Base-by-base conservation (phyloP, 30 jellyfish, hydroid and myxozoan species). In the Aurelia sp. region DNA sequence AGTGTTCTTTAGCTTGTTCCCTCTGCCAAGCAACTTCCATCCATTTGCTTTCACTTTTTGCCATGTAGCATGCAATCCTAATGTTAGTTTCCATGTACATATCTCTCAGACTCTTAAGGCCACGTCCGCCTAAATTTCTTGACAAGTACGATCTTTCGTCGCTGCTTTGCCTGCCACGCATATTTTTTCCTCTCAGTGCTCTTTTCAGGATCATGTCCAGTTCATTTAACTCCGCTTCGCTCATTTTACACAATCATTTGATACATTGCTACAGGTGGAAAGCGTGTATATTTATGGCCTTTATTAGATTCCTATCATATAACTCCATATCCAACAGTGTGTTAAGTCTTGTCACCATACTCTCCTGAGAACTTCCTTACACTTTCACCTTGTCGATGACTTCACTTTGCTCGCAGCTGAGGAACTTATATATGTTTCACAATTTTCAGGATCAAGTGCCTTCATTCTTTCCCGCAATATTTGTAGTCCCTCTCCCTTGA, bases 11-110 rank as follows among this genome's bases (percentile, higher is more conserved):
- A n/a, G n/a, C n/a, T n/a, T n/a, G n/a, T n/a, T n/a, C n/a, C n/a
- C n/a, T n/a, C n/a, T n/a, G n/a, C n/a, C n/a, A n/a, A n/a, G n/a
- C n/a, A n/a, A n/a, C 20, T 13, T 27, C 19, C 10, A 68, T 68
- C 80, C 80, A 68, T 38, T 68, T 57, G 50, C 41, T 68, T 22
- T 52, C n/a, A n/a, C n/a, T n/a, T n/a, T n/a, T n/a, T n/a, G n/a
- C n/a, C n/a, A n/a, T n/a, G n/a, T n/a, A n/a, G 59, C 80, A 68
- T 30, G 59, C 80, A 30, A 68, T 57, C 47, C 47, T 35, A 35
- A 35, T 68, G 62, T 68, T 30, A 57, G 33, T 47, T 68, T 68
- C 80, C 21, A 2, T 57, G 22, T 68, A 38, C 33, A 68, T 41
- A 18, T 68, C 80, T 38, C 59, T 68, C 33, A 68, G 41, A 3